Percentiles rank a stretch among this genome's conserved stretches.
Conservation (phyloP, 1,140 invertebrate species). For the Ridgeia piscesae region DNA sequence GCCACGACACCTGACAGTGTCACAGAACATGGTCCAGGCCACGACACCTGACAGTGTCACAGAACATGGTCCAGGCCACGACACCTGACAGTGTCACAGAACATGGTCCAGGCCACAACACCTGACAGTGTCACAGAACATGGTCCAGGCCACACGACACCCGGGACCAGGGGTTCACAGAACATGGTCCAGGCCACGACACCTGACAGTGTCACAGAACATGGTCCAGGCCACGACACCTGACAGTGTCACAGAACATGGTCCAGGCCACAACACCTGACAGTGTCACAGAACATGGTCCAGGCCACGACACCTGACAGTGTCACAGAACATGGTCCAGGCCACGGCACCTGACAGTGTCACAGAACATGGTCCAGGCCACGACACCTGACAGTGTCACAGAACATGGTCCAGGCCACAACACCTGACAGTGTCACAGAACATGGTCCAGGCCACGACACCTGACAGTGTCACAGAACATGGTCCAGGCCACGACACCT, state of each 20-base stretch:
- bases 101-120: not conserved
- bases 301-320: not conserved
- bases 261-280: not conserved
- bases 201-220: not conserved
- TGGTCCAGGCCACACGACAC: not conserved
- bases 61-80: not conserved
- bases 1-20: not conserved
- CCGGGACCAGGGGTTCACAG: not conserved
- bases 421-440: not conserved
- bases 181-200: not conserved
- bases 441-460: not conserved
- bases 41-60: not conserved
- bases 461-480: not conserved
- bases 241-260: not conserved
- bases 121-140: not conserved
- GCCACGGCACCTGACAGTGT: not conserved
- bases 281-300: not conserved
- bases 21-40: not conserved
- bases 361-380: not conserved
- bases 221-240: not conserved
- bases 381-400: not conserved
- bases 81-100: not conserved
- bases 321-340: not conserved
- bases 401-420: not conserved
- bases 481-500: not conserved